phyloP scores from a whole-genome alignment of 1,140 invertebrate genomes.

The Hypsibius dujardini region DNA sequence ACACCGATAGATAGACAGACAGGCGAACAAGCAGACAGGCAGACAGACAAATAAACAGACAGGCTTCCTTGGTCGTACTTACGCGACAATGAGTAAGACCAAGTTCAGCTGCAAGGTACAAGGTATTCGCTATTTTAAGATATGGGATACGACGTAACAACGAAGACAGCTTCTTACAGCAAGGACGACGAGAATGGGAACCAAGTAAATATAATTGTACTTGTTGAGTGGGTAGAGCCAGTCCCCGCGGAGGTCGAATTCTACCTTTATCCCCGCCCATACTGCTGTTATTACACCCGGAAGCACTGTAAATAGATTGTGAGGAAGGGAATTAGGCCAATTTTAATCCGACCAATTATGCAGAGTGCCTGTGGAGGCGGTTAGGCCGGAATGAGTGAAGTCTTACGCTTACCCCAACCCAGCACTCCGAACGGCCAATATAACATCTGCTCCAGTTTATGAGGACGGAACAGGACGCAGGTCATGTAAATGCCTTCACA shows the following conservation, averaged over 20 bases:
- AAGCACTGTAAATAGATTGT: neutral
- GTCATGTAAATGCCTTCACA: conserved; percentile 9
- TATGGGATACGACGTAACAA: neutral
- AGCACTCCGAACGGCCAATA: conserved; percentile 3
- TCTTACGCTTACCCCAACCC: conserved; percentile 10
- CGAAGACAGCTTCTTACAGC: neutral
- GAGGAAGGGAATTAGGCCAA: too few relatives aligned
- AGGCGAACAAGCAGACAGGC: too few relatives aligned
- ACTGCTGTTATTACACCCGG: neutral
- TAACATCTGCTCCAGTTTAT: conserved; percentile 5
- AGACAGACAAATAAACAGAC: too few relatives aligned
- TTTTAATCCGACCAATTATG: too few relatives aligned
- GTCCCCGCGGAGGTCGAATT: neutral
- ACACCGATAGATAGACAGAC: too few relatives aligned
- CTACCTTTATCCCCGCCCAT: neutral
- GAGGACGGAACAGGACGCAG: neutral
- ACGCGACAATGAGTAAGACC: neutral
- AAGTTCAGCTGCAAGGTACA: neutral
- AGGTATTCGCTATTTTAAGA: neutral
- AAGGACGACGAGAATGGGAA: neutral
- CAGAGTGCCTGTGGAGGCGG: neutral
- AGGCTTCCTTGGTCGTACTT: neutral
- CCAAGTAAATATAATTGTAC: conserved; percentile 5
- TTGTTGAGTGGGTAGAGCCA: neutral
- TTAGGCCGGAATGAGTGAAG: neutral